Percentiles rank a stretch among this genome's conserved stretches.
phyloP scores from a whole-genome alignment of 2,113 vertebrate genomes.

The Oreochromis tanganicae region DNA sequence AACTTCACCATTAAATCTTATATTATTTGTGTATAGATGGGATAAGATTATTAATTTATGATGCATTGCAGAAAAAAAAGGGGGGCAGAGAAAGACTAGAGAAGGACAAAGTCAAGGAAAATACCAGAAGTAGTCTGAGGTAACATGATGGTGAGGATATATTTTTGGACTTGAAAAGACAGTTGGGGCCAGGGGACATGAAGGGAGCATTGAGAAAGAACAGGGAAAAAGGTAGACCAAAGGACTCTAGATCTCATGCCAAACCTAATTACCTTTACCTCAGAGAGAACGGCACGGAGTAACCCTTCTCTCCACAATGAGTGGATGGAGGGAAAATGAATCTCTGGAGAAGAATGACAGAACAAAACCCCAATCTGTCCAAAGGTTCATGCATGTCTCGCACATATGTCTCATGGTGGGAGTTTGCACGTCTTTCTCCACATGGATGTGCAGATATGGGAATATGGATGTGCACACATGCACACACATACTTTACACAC shows the following conservation, averaged over 20 bases:
- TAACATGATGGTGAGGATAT: not conserved
- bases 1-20: not conserved
- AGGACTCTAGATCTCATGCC: constrained; percentile 50
- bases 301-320: constrained; percentile 8
- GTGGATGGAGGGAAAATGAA: constrained; percentile 21
- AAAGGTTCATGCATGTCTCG: not conserved
- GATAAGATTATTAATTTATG: not conserved
- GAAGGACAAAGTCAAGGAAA: not conserved
- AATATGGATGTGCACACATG: not conserved
- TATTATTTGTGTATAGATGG: not conserved
- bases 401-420: not conserved
- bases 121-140: not conserved
- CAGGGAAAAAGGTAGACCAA: constrained; percentile 19
- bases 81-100: not conserved
- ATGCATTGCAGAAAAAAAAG: not conserved
- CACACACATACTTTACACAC: not conserved
- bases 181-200: not conserved
- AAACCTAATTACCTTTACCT: constrained; percentile 65
- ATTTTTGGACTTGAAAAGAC: constrained; percentile 47
- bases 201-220: constrained; percentile 8
- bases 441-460: not conserved
- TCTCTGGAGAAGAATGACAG: constrained; percentile 41
- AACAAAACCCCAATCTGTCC: constrained; percentile 53
- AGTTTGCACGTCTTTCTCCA: not conserved
- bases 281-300: constrained; percentile 9